Base-by-base conservation (phyloP, 2,888 invertebrate species). In the Acanthosepion lycidas region DNA sequence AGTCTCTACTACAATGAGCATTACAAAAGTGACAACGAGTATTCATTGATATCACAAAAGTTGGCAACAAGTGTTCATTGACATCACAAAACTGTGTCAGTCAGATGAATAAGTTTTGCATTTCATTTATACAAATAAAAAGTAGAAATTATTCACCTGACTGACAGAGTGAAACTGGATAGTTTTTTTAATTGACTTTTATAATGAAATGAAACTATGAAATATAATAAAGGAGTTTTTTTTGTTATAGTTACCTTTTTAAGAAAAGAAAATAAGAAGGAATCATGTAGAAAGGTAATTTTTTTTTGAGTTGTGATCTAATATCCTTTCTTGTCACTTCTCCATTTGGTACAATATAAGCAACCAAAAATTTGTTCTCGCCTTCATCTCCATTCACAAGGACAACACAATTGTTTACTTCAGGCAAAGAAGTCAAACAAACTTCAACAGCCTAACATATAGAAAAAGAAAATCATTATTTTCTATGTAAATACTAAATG, bases 231-330 rank as follows among this genome's bases (percentile, higher is more conserved):
- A 59, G 59, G 59, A 59, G 42, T 42, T 42, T 23, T 20, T 59
- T 59, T n/a, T n/a, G 78, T 9, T 42, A 12, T 9, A 95, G 95
- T 95, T 94, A 97, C 97, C 96, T 97, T 94, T 96, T 95, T 9
- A 97, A 95, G 93, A 97, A 96, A n/a, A 97, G 96, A 95, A 97
- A 97, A 95, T 97, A 97, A 12, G 97, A 97, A 9, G 97, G 97
- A 53, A 97, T 97, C 97, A 97, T 97, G 96, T 97, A 97, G 96
- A 97, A 97, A 9, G 97, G 97, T 51, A 97, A 96, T 23, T 96
- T 96, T 55, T 97, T 96, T 95, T 97, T 97, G 15, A 97, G 96
- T 64, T 96, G 97, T 1, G 97, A 97, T 91, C 97, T 95, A 64
- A 97, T 95, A 28, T 96, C 96, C 95, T 97, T 97, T 96, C 97